These are phyloP conservation scores for Amyelois transitella DNA, from an alignment of 1,140 invertebrate genomes.

Conservation along the genomic window DNA sequence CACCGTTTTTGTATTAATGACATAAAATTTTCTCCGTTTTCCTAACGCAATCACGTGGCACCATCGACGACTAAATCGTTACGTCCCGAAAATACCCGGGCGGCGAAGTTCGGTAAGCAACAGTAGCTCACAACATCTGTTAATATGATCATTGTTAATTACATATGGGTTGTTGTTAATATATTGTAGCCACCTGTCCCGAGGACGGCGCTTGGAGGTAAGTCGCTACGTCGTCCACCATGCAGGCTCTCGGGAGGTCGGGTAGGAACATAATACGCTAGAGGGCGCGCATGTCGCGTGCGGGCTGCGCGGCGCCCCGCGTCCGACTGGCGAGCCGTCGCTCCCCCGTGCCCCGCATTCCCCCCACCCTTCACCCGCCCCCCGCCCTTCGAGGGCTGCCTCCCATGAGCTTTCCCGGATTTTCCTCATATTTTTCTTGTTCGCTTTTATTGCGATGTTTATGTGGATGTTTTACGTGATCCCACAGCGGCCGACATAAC, in stretches of 20 bases:
- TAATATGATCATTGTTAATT: constrained; percentile 74
- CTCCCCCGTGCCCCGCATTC: constrained; percentile 18
- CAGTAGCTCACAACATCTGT: constrained; percentile 73
- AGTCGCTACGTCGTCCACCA: constrained; percentile 72
- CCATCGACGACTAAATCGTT: constrained; percentile 39
- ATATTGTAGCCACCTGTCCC: constrained; percentile 72
- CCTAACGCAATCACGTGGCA: constrained; percentile 36
- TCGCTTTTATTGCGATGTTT: not conserved
- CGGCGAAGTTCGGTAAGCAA: constrained; percentile 57
- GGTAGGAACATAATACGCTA: constrained; percentile 72
- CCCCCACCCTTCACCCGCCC: constrained; percentile 20
- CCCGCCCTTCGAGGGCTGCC: constrained; percentile 33
- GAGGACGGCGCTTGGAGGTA: constrained; percentile 71
- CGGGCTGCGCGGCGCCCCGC: constrained; percentile 62
- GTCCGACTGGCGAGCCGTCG: constrained; percentile 44
- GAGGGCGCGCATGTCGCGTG: constrained; percentile 63
- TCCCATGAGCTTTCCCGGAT: constrained; percentile 41
- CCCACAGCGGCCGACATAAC: not conserved
- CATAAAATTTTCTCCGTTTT: not conserved
- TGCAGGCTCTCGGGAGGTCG: constrained; percentile 70
- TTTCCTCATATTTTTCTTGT: constrained; percentile 13
- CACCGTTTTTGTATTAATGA: constrained; percentile 6
- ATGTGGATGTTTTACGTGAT: not conserved
- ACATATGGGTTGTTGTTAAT: constrained; percentile 73
- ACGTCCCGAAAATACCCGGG: constrained; percentile 69